Percentiles rank a stretch among this genome's conserved stretches.
Evolutionary conservation across 2,888 invertebrate genomes (phyloP).

Genomic region (Hyles lineata): DNA sequence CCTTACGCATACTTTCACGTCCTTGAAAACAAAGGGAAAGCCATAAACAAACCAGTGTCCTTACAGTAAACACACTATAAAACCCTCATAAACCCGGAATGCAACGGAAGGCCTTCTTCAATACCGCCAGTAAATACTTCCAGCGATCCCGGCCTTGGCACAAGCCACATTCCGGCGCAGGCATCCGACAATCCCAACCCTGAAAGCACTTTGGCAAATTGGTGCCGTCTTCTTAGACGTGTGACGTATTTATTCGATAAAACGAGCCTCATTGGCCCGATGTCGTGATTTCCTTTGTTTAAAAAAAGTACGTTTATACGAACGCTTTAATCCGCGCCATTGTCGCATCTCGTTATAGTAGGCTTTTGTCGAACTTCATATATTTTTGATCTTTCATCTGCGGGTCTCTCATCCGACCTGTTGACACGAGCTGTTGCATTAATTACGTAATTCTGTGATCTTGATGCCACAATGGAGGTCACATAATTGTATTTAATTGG

Average conservation of each 20-base stretch:
- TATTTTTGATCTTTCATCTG: background rate
- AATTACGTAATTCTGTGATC: slow-evolving; percentile 13
- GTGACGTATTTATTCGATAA: slow-evolving; percentile 35
- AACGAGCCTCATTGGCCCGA: slow-evolving; percentile 12
- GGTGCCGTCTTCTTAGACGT: slow-evolving; percentile 32
- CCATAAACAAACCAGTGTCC: slow-evolving; percentile 32
- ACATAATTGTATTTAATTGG: slow-evolving; percentile 21
- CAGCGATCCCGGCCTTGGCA: slow-evolving; percentile 37
- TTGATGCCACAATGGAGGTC: background rate
- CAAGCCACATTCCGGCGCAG: slow-evolving; percentile 41
- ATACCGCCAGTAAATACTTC: slow-evolving; percentile 38
- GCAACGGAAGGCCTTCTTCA: slow-evolving; percentile 31
- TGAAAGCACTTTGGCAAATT: slow-evolving; percentile 42
- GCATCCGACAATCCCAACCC: slow-evolving; percentile 39
- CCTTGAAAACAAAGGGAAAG: slow-evolving; percentile 37
- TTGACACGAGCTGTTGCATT: slow-evolving; percentile 1
- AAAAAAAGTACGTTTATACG: background rate
- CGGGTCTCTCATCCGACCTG: background rate
- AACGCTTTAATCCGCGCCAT: background rate
- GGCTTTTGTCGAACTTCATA: background rate
- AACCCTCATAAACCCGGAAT: slow-evolving; percentile 25
- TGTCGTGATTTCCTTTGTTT: slow-evolving; percentile 3
- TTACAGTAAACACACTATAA: slow-evolving; percentile 22
- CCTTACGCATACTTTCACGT: slow-evolving; percentile 6
- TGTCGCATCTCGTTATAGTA: slow-evolving; percentile 3